Evolutionary conservation across 1,140 invertebrate genomes (phyloP).

Genomic region (Ganaspis sp.): DNA sequence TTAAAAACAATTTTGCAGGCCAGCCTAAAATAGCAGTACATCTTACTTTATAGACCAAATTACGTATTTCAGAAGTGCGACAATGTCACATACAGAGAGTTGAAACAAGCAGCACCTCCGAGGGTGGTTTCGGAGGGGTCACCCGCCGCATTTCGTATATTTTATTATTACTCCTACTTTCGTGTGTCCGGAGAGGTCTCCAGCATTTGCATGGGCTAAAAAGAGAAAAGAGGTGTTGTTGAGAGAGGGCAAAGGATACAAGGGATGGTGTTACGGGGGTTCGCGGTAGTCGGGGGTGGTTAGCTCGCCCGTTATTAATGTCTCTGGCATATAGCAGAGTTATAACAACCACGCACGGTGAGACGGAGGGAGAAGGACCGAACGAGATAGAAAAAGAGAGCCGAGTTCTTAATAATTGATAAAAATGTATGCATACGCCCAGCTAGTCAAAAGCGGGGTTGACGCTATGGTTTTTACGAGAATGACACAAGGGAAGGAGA

Average conservation of each 20-base stretch:
- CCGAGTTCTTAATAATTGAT: constrained; percentile 76
- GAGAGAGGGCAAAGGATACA: constrained; percentile 31
- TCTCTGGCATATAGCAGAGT: constrained; percentile 61
- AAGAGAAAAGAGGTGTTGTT: constrained; percentile 31
- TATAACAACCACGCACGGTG: constrained; percentile 41
- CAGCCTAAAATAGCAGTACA: background rate
- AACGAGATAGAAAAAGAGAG: constrained; percentile 47
- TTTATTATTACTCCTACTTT: constrained; percentile 70
- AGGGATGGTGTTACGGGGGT: constrained; percentile 23
- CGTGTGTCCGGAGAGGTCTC: constrained; percentile 57
- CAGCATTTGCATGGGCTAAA: constrained; percentile 41
- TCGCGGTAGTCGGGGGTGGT: constrained; percentile 58
- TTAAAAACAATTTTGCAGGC: background rate
- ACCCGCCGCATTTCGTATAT: constrained; percentile 63
- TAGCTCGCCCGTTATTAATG: constrained; percentile 74
- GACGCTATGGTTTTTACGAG: constrained; percentile 55
- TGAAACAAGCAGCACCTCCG: background rate
- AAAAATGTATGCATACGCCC: constrained; percentile 74
- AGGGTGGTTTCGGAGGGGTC: background rate
- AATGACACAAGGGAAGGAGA: constrained; percentile 43
- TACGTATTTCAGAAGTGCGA: constrained; percentile 42
- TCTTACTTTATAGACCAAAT: constrained; percentile 42
- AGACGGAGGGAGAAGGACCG: constrained; percentile 46
- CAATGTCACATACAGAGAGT: constrained; percentile 32
- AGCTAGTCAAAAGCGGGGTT: constrained; percentile 62